Base-by-base conservation (phyloP, 2,888 invertebrate species). In the Pherbina coryleti region DNA sequence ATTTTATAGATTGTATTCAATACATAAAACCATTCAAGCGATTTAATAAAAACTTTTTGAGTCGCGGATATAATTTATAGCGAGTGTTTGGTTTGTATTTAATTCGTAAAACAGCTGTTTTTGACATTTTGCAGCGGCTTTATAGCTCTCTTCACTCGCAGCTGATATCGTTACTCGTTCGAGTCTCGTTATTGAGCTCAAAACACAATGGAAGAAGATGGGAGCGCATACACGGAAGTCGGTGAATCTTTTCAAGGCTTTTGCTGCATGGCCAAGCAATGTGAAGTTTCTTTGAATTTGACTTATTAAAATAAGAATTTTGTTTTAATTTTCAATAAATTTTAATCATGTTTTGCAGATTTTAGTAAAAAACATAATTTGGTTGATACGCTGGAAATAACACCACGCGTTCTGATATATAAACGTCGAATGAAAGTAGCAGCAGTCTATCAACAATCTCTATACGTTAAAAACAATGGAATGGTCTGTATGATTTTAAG, bases 321-420 rank as follows among this genome's bases (percentile, higher is more conserved):
- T 64, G 2, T 31, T 2, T 2, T 31, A 7, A 28, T 19, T 14
- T 57, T 5, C n/a, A 44, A 19, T 14, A 14, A 51, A 22, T 31
- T 8, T 5, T 25, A 53, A 28, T 25, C 5, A 3, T 44, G 37
- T 70, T 19, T 55, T 37, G 3, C 28, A 83, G 83, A 81, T 79
- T 81, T 76, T 51, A 78, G 34, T 44, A 44, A 78, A 57, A 37
- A 74, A 1, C 67, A 44, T 9, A 49, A 66, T 49, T 44, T 82
- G 34, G 78, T 79, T 2, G 60, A 81, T 3, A 74, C 78, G 0
- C 79, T 83, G 44, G 75, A 80, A 64, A 82, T 83, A 34, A 44
- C 76, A 34, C 83, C 83, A 9, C 81, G 82, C 25, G 77, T 82
- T 14, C 64, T 83, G 7, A 72, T 81, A 53, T 82, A 75, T 31